Conservation (phyloP, 2,113 vertebrate genomes). For the Muntiacus reevesi region DNA sequence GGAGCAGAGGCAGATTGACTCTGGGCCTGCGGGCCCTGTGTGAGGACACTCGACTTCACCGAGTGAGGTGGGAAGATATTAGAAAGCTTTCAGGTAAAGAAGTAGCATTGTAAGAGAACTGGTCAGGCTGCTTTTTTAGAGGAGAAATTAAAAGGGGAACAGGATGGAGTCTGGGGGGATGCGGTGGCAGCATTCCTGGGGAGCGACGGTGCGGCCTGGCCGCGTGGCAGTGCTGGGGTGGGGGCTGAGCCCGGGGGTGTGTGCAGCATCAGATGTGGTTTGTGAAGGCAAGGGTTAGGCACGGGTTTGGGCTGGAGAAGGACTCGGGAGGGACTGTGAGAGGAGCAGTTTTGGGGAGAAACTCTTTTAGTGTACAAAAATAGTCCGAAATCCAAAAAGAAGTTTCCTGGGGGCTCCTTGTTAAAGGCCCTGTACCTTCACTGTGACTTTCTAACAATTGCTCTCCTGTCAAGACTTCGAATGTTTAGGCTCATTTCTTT, state of each 20-base stretch:
- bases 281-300: too few relatives aligned
- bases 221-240: neutral
- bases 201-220: fast-evolving
- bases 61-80: too few relatives aligned
- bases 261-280: neutral
- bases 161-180: neutral
- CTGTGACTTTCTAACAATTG: neutral
- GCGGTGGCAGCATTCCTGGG: fast-evolving
- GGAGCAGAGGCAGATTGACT: neutral
- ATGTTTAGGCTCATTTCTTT: neutral
- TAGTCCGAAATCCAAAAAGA: neutral
- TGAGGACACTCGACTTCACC: neutral
- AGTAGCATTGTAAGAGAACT: neutral
- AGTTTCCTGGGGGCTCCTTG: neutral
- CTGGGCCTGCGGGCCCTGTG: neutral
- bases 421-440: neutral
- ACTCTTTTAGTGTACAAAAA: neutral
- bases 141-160: neutral
- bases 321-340: neutral
- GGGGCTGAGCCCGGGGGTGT: fast-evolving
- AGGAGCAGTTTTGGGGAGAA: neutral
- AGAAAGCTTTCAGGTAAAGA: neutral
- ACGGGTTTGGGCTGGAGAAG: neutral
- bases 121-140: neutral
- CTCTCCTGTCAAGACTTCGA: neutral